These are phyloP conservation scores for Callorhinus ursinus DNA, from an alignment of 2,113 vertebrate species.

Conservation along the genomic window DNA sequence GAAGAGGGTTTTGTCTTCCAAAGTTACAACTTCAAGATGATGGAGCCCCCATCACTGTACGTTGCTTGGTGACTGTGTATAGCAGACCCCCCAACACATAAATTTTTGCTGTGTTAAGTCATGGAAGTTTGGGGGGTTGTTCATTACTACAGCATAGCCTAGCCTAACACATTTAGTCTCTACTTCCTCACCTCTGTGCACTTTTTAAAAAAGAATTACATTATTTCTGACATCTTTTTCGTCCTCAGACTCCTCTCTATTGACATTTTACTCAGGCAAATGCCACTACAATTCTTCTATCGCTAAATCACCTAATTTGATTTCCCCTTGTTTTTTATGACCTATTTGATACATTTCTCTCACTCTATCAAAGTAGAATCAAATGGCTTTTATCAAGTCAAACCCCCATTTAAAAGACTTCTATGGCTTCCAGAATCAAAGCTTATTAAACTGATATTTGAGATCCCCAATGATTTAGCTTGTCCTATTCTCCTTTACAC, in stretches of 20 bases:
- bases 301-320: not conserved
- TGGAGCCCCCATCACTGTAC: not conserved
- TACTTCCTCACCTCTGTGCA: not conserved
- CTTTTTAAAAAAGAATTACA: not conserved
- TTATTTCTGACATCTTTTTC: not conserved
- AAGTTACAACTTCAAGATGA: not conserved
- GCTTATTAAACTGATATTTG: not conserved
- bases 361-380: not conserved
- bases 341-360: not conserved
- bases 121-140: not conserved
- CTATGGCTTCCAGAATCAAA: conserved; percentile 16
- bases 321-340: not conserved
- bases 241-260: not conserved
- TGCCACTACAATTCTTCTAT: not conserved
- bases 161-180: not conserved
- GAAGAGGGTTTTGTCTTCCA: not conserved
- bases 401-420: not conserved
- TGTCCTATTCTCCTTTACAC: not conserved
- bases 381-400: not conserved
- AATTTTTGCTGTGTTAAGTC: not conserved
- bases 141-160: not conserved
- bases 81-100: not conserved
- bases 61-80: not conserved
- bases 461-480: not conserved
- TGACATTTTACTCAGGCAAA: not conserved